These are phyloP conservation scores for Mycetomoellerius zeteki DNA, from an alignment of 1,140 invertebrate species.

Conservation along the genomic window DNA sequence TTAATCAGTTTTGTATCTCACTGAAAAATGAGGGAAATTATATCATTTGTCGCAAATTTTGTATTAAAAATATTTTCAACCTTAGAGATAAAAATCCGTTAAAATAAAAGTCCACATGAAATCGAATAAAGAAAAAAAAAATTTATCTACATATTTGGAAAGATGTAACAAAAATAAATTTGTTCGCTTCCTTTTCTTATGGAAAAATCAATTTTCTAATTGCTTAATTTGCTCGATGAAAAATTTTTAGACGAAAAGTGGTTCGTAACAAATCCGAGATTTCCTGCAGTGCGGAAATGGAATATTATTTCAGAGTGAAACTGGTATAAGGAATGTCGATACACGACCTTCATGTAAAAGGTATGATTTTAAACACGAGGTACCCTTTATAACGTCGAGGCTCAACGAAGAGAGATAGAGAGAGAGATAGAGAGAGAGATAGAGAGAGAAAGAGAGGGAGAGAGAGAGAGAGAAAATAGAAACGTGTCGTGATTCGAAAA, in stretches of 20 bases:
- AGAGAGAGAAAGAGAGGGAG: neutral
- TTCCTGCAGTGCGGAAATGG: neutral
- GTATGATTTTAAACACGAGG: neutral
- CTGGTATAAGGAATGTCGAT: neutral
- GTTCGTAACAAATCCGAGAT: neutral
- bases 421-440: too few relatives aligned
- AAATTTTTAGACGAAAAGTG: neutral
- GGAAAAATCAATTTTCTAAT: neutral
- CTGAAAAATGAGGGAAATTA: neutral
- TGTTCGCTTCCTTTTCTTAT: neutral
- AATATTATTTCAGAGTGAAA: conserved; percentile 4
- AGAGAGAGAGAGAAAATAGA: neutral
- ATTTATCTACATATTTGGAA: neutral
- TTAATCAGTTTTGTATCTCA: neutral
- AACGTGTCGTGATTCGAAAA: neutral
- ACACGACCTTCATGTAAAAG: neutral
- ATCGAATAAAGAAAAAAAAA: neutral
- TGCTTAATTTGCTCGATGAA: neutral
- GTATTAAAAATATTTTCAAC: neutral
- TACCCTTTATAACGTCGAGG: neutral
- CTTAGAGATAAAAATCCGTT: neutral
- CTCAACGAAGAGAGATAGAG: neutral
- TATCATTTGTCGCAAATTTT: neutral
- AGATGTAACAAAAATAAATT: neutral
- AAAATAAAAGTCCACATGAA: neutral